These are phyloP conservation scores for Liparis tanakae DNA, from an alignment of 2,797 vertebrate genomes.

Conservation along the genomic window DNA sequence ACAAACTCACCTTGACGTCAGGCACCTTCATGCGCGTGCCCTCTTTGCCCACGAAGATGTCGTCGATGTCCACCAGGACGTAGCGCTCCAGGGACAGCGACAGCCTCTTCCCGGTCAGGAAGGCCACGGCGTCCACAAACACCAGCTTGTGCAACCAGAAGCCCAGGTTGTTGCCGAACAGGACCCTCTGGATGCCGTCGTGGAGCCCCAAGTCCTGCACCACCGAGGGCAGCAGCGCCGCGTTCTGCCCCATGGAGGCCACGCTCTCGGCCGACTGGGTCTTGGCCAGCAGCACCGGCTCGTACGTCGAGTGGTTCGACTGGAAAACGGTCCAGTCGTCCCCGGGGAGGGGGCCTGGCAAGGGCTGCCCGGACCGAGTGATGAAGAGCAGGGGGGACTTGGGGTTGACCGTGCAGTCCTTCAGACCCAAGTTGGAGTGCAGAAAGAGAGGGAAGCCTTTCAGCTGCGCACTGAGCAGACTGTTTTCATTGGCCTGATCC, in stretches of 20 bases:
- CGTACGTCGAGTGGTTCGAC: slow-evolving; percentile 98
- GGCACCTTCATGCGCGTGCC: slow-evolving; percentile 98
- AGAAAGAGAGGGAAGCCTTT: slow-evolving; percentile 98
- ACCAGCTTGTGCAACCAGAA: slow-evolving; percentile 99
- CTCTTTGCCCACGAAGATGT: slow-evolving; percentile 99
- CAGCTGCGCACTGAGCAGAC: slow-evolving; percentile 96
- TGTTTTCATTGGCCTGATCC: slow-evolving; percentile 97
- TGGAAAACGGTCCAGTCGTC: slow-evolving; percentile 99
- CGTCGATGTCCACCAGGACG: slow-evolving; percentile 95
- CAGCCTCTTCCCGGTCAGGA: slow-evolving; percentile 94
- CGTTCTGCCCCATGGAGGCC: slow-evolving; percentile 88
- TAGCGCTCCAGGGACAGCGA: slow-evolving; percentile 95
- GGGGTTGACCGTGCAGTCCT: slow-evolving; percentile 96
- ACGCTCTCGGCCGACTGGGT: slow-evolving; percentile 92
- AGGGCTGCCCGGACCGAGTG: slow-evolving; percentile 91
- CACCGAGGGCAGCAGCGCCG: slow-evolving; percentile 92
- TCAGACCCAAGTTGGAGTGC: slow-evolving; percentile 96
- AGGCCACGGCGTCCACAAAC: slow-evolving; percentile 95
- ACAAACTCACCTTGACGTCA: slow-evolving; percentile 92
- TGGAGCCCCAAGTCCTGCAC: slow-evolving; percentile 98
- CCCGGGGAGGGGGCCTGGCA: slow-evolving; percentile 92
- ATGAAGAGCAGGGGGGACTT: slow-evolving; percentile 96
- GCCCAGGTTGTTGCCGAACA: slow-evolving; percentile 97
- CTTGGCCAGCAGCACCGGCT: slow-evolving; percentile 95
- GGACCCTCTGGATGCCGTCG: slow-evolving; percentile 95